Evolutionary conservation across 2,797 vertebrate species (phyloP), one percentile per base, ranked within the genome.

Genomic region (Lemur catta): DNA sequence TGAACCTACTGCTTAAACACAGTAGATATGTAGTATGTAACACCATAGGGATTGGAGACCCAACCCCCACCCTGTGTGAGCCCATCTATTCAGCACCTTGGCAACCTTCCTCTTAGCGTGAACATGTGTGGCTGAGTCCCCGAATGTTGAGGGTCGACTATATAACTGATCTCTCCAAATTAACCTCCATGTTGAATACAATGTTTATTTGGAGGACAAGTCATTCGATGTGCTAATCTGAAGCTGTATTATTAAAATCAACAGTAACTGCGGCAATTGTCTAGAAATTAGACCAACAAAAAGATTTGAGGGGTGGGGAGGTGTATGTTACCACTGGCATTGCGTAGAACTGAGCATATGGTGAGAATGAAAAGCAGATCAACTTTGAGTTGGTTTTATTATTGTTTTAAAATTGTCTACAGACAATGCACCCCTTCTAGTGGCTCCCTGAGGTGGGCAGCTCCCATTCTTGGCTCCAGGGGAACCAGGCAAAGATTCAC

Each of bases 321-420:
- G 55, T 0, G 1, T 11, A 3, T 0, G 30, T 3, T 4, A 59
- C 14, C 48, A 2, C 4, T 11, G 71, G 22, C 38, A 3, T 10
- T 1, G 4, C 1, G 28, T 11, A 26, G 61, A 84, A 26, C 0
- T 2, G 52, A 13, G n/a, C 11, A 4, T 57, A 57, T 22, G 15
- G 59, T 0, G 9, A 61, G 24, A 15, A 26, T 8, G 5, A 82
- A 46, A 48, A 65, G 43, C 61, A 67, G 24, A 22, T 7, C 0
- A 17, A 30, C 48, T 72, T 28, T 46, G 6, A 28, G 50, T 6
- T 6, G 9, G 20, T n/a, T 88, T 94, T 67, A 88, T 59, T 9
- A 12, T 28, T 78, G 24, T 33, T 85, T 78, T 28, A 48, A 69
- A 35, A 65, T 74, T 72, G 79, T 89, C 52, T 69, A 18, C 7